Base-by-base conservation (phyloP, 2,888 invertebrate species). In the Chelonus formosanus region DNA sequence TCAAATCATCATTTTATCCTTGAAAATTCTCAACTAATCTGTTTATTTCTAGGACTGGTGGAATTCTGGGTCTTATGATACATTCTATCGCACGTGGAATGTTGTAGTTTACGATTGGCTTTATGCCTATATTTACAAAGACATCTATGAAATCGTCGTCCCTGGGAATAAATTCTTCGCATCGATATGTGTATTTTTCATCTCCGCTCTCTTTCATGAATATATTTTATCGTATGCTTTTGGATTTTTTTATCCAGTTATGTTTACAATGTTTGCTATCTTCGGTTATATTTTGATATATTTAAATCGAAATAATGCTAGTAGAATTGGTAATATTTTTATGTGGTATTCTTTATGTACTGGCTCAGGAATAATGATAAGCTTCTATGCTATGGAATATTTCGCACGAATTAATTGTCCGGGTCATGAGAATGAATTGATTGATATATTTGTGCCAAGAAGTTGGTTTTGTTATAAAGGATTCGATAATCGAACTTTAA, bases 81-180 rank as follows among this genome's bases (percentile, higher is more conserved):
- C 86, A 8, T 98, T 91, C 84, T 97, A 94, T 84, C 90, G 96
- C n/a, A 92, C 92, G 3, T 98, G 98, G 98, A 98, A 98, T 83
- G 89, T 94, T 10, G 91, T 97, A 0, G 96, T 98, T 0, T 94
- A 97, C 81, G 95, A 96, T 74, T 98, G 97, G 97, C 87, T 98
- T 0, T 93, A 95, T 75, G 90, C 91, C 3, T 96, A 97, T 83
- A 88, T 98, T 67, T 96, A 95, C 84, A 90, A 89, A 76, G 96
- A 83, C 59, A 73, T 85, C 43, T 84, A 86, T 70, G 86, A 84
- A 58, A 74, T 85, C 31, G 66, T 88, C 0, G 80, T 83, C 3
- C 81, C 84, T 1, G 82, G 85, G 6, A 87, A 85, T 63, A 87
- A 70, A 56, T 50, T 68, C 2, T 3, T 73, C 4, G 50, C 75